Base-by-base conservation (phyloP, 2,888 invertebrate species). In the Platerodrilus igneus region DNA sequence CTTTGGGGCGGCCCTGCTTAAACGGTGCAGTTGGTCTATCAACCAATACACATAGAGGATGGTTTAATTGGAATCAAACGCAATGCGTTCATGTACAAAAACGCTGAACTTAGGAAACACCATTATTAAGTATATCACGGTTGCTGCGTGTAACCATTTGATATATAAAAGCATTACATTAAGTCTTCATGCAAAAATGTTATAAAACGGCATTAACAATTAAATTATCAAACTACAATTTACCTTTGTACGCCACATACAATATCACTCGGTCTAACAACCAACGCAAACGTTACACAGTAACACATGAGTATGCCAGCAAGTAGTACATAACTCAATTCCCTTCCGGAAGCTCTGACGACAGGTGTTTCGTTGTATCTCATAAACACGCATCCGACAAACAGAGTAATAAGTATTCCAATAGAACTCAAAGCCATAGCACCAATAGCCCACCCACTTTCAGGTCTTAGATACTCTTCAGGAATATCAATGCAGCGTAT, bases 281-380 rank as follows among this genome's bases (percentile, higher is more conserved):
- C 86, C 17, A 97, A 76, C 3, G 88, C 85, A 67, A 95, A 96
- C 27, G 95, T 95, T 48, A 93, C 87, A 41, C 84, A 79, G 71
- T 93, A 94, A 69, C 93, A 93, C 76, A 92, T 83, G 51, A 91
- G 76, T 54, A 91, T 87, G 2, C 93, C 93, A 21, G 82, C 83
- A 48, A 97, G 77, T 23, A 97, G 81, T 21, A 96, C 88, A 68
- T 93, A 95, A 46, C 87, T 88, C 38, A 91, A 71, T 68, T 91
- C 90, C 26, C 89, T 74, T 20, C 95, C 95, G 9, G 93, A 91
- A 20, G 96, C 94, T 51, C 95, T 81, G n/a, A 99, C 97, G 31
- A 97, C 90, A 0, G 97, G 95, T 0, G 97, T 97, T 52, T 90
- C 84, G 68, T 94, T 89, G 72, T 79, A 74, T 25, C 73, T 68